Evolutionary conservation across 2,888 invertebrate genomes (phyloP).

Genomic region (Eurytoma adleriae): DNA sequence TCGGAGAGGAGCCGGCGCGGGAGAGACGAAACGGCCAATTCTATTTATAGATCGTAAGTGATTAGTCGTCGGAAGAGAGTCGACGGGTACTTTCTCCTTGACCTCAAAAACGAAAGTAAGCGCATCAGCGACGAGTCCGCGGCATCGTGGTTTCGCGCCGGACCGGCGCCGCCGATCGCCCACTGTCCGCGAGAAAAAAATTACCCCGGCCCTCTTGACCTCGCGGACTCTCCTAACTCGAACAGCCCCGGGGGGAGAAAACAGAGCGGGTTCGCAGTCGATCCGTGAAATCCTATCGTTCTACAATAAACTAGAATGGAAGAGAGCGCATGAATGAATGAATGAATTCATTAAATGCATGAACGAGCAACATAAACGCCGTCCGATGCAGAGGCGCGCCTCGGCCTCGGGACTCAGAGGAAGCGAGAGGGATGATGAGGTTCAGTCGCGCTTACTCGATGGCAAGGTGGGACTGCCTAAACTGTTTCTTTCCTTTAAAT

Average conservation of each 20-base stretch:
- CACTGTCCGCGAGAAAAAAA: neutral
- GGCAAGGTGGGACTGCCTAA: neutral
- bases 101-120: conserved; percentile 48
- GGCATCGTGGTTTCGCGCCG: neutral
- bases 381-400: conserved; percentile 26
- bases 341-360: conserved; percentile 65
- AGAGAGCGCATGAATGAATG: conserved; percentile 60
- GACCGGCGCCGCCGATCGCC: neutral
- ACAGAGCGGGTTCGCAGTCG: conserved; percentile 29
- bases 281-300: conserved; percentile 59
- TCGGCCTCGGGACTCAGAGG: neutral
- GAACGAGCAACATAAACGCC: conserved; percentile 62
- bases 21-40: neutral
- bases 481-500: too few relatives aligned
- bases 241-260: neutral
- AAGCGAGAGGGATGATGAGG: neutral
- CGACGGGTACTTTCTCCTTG: conserved; percentile 42
- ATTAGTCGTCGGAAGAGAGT: conserved; percentile 43
- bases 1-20: neutral
- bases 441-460: neutral
- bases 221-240: neutral
- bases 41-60: conserved; percentile 48
- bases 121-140: neutral
- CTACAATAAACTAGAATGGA: conserved; percentile 66
- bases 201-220: neutral